These are phyloP conservation scores for Eurystomus glaucurus DNA, from an alignment of 2,797 vertebrate species.

Conservation along the genomic window DNA sequence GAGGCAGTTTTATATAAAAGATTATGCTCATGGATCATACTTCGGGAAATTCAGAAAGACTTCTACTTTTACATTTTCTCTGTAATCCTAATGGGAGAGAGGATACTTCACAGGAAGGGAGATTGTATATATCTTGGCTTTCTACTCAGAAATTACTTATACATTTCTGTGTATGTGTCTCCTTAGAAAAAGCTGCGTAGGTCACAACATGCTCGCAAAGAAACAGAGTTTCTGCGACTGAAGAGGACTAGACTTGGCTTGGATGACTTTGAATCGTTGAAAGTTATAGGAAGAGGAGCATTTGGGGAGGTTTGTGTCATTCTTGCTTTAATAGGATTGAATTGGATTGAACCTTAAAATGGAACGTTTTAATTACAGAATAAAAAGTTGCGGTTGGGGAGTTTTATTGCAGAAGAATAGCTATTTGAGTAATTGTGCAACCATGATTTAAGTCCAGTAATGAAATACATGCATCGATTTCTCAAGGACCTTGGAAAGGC, in stretches of 20 bases:
- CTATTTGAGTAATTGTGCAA: neutral
- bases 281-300: constrained; percentile 97
- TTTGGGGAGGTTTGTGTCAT: constrained; percentile 92
- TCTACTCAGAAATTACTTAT: neutral
- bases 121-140: neutral
- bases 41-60: neutral
- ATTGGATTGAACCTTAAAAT: neutral
- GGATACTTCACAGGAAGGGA: neutral
- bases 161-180: neutral
- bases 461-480: neutral
- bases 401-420: neutral
- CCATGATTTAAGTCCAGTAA: neutral
- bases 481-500: neutral
- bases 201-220: constrained; percentile 96
- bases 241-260: constrained; percentile 96
- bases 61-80: neutral
- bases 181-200: constrained; percentile 94
- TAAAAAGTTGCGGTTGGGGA: neutral
- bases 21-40: accelerated
- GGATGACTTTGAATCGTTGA: constrained; percentile 97
- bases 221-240: constrained; percentile 95
- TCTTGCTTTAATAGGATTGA: neutral
- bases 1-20: neutral
- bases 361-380: neutral
- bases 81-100: neutral